Evolutionary conservation across 1,140 invertebrate species (phyloP), one percentile per base, ranked within the genome.

Genomic region (Drosophila trapezifrons): DNA sequence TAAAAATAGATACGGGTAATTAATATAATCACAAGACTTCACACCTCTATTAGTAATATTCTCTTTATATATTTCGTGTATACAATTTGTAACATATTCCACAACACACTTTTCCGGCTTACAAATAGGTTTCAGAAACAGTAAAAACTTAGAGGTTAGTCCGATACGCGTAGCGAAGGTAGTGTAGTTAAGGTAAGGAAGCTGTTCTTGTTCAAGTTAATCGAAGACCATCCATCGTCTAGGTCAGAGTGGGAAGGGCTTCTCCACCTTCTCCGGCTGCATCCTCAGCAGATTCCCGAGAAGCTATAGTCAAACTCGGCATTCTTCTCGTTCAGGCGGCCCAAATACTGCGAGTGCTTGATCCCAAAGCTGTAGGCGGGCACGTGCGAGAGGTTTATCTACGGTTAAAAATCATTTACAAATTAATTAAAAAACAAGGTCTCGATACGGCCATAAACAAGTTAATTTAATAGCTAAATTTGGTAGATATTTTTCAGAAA

Each of bases 291-390:
- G 20, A 91, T 91, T 27, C 90, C 90, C 45, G 90, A 91, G 47
- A 91, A 91, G 40, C 87, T 80, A 6, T 76, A 86, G 51, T 91
- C 90, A 27, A 60, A 84, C 40, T 87, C 79, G 38, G 59, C 58
- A 13, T 83, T 84, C 70, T 81, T 77, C 66, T 92, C 90, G 45
- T 80, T 90, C 51, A 95, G 92, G 69, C 95, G 94, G 51, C 96
- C 96, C 65, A 96, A 93, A 80, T 97, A 96, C 38, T 94, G 95
- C 2, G 96, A 97, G 91, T 98, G 97, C 85, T 96, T 96, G 73
- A 98, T 97, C 47, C 97, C 97, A 92, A 98, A 98, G 65, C 95
- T 95, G 82, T 95, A 96, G 25, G 94, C 93, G 52, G 96, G 95
- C 63, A 93, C 92, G 71, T 93, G 92, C 54, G 94, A 93, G 51